These are phyloP conservation scores for Calycopis cecrops DNA, from an alignment of 1,140 invertebrate genomes.

Conservation along the genomic window DNA sequence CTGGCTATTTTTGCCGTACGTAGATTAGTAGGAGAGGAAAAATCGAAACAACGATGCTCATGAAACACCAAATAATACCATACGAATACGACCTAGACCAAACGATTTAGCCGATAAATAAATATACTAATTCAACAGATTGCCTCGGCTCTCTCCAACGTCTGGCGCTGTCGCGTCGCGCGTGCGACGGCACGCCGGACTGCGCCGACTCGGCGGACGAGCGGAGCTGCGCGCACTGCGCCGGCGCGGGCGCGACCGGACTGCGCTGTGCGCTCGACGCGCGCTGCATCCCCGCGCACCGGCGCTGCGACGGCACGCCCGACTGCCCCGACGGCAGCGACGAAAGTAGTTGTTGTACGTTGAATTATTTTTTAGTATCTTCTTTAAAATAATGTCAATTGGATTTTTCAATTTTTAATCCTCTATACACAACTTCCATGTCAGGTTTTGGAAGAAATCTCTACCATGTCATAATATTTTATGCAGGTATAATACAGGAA, in stretches of 20 bases:
- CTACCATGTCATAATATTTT: too few relatives aligned
- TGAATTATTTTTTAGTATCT: background rate
- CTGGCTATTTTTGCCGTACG: too few relatives aligned
- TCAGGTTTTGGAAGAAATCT: too few relatives aligned
- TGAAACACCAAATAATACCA: too few relatives aligned
- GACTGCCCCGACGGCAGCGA: slow-evolving; percentile 92
- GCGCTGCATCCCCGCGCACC: slow-evolving; percentile 81
- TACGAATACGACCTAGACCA: too few relatives aligned
- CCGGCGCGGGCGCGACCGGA: slow-evolving; percentile 68
- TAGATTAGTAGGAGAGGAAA: too few relatives aligned
- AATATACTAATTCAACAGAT: slow-evolving; percentile 59
- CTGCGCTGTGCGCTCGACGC: slow-evolving; percentile 87
- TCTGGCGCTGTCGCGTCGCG: slow-evolving; percentile 81
- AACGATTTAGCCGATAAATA: too few relatives aligned
- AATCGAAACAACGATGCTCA: too few relatives aligned
- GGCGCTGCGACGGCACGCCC: slow-evolving; percentile 86
- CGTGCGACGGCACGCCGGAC: slow-evolving; percentile 91
- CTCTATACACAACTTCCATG: too few relatives aligned
- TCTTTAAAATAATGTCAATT: too few relatives aligned
- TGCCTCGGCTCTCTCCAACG: slow-evolving; percentile 83
- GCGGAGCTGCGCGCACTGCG: slow-evolving; percentile 85
- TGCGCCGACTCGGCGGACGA: slow-evolving; percentile 90
- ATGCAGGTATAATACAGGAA: too few relatives aligned
- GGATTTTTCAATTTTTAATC: too few relatives aligned
- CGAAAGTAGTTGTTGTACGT: slow-evolving; percentile 89